Evolutionary conservation across 2,888 invertebrate species (phyloP), one percentile per base, ranked within the genome.

Genomic region (Sepiola atlantica): DNA sequence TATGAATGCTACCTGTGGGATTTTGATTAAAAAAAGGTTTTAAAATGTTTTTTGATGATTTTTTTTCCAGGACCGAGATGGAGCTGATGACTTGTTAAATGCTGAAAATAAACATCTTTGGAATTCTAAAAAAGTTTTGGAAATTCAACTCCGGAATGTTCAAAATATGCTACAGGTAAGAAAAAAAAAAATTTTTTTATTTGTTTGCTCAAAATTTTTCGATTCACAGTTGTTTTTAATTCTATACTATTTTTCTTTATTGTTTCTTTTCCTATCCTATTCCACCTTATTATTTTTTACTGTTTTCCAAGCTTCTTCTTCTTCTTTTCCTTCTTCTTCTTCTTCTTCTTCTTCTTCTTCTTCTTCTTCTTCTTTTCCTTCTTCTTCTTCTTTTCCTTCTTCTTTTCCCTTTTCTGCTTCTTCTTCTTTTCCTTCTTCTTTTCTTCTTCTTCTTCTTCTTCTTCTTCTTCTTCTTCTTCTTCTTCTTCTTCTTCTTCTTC

Each of bases 1-100:
- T 45, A 45, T 45, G 45, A 8, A 45, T 45, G 45, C 45, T 45
- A 45, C 4, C 45, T 45, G 45, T 45, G 8, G 45, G 45, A 45
- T 45, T 45, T 45, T 45, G 45, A 45, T 45, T 45, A 45, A 45
- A 45, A n/a, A 45, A 45, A 4, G 45, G 2, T 45, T 45, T 45
- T 45, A 45, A 45, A 45, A 45, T 45, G 45, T 45, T 45, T 8
- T 45, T 45, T 32, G 32, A 55, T 90, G 18, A 35, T 94, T 12
- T 57, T 91, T 94, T 93, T 94, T 95, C 18, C 96, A 97, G 97
- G 96, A 96, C 18, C 96, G 96, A 77, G 97, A 97, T 96, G 97
- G 97, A 35, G 97, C 97, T 35, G 97, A 97, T 96, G 97, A 97
- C 95, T 95, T 97, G 91, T 95, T 97, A 93, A 96, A 95, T 95